These are phyloP conservation scores for Trematocara zebra DNA, from an alignment of 2,113 vertebrate genomes.

Conservation along the genomic window DNA sequence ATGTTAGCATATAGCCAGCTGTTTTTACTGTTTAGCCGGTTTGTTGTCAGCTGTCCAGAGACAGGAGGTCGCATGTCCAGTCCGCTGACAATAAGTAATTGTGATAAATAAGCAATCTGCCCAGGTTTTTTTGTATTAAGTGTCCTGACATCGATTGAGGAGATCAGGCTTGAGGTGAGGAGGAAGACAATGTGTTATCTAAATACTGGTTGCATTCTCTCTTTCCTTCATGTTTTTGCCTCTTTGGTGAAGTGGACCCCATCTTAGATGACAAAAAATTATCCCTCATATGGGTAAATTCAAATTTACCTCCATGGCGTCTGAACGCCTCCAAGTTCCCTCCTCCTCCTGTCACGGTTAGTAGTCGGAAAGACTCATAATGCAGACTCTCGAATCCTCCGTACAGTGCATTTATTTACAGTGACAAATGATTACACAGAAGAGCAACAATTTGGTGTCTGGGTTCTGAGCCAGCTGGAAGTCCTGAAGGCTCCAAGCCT, in stretches of 20 bases:
- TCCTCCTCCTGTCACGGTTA: neutral
- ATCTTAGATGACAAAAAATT: neutral
- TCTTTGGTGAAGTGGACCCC: neutral
- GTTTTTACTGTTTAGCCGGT: neutral
- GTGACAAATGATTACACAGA: neutral
- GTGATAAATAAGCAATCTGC: neutral
- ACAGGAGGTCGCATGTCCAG: neutral
- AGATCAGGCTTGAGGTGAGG: neutral
- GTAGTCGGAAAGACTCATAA: neutral
- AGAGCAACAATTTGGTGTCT: neutral
- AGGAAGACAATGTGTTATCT: neutral
- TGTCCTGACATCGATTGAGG: neutral
- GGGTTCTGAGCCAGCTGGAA: neutral
- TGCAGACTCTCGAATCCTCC: neutral
- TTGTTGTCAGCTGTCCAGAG: neutral
- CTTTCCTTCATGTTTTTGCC: neutral
- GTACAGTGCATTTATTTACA: neutral
- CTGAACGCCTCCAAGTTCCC: neutral
- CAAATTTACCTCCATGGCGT: neutral
- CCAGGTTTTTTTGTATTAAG: neutral
- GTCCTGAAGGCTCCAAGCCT: neutral
- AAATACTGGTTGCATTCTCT: neutral
- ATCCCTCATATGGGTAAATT: neutral
- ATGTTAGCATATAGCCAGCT: neutral
- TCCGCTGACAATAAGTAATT: neutral